phyloP scores from a whole-genome alignment of 64 coral and sea anemone species.

The Pocillopora verrucosa region DNA sequence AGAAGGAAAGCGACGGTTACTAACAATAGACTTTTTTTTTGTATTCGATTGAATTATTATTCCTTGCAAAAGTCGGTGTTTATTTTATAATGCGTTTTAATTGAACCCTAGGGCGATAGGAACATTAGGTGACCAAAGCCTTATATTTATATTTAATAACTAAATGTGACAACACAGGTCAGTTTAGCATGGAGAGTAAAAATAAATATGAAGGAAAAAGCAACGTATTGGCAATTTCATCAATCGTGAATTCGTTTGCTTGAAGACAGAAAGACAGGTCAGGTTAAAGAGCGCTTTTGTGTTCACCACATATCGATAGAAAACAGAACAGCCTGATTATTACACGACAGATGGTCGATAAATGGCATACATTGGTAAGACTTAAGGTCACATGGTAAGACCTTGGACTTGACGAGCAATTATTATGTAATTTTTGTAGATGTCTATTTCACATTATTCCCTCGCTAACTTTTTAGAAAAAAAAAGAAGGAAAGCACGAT shows the following conservation, averaged over 20 bases:
- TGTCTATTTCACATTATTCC: not conserved
- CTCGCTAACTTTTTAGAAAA: not conserved
- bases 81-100: slow-evolving; percentile 39
- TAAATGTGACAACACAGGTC: slow-evolving; percentile 25
- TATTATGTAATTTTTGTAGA: not conserved
- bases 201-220: slow-evolving; percentile 11
- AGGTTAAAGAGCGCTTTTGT: not conserved
- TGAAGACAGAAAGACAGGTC: not conserved
- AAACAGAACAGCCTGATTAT: not conserved
- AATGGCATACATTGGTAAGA: not conserved
- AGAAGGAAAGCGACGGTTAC: slow-evolving; percentile 19
- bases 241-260: not conserved
- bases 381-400: slow-evolving; percentile 2
- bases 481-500: not conserved
- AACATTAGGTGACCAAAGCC: slow-evolving; percentile 38
- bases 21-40: slow-evolving; percentile 38
- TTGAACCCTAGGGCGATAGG: slow-evolving; percentile 33
- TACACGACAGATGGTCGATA: slow-evolving; percentile 5
- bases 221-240: not conserved
- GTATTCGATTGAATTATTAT: slow-evolving; percentile 33
- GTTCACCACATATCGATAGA: not conserved
- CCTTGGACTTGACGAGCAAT: not conserved
- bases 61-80: slow-evolving; percentile 19
- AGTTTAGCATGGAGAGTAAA: slow-evolving; percentile 24
- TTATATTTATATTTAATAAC: slow-evolving; percentile 34